Conservation (phyloP, 2,888 invertebrate genomes). For the Minunthozetes semirufus region DNA sequence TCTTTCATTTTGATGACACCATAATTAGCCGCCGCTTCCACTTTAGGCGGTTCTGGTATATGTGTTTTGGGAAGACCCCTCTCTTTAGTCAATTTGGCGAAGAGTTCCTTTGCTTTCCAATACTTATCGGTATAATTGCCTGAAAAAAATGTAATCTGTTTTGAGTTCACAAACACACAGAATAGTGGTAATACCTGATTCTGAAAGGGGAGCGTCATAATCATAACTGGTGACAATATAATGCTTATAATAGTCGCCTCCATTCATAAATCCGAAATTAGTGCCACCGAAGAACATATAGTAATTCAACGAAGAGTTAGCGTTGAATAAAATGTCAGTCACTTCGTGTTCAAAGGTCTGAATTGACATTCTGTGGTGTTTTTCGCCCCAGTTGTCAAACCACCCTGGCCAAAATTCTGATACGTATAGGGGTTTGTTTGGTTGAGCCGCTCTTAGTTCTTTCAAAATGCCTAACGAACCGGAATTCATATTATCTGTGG, state of each 20-base stretch:
- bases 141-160: not conserved
- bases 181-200: slow-evolving; percentile 46
- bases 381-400: slow-evolving; percentile 56
- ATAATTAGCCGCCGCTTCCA: not conserved
- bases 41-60: slow-evolving; percentile 5
- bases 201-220: slow-evolving; percentile 51
- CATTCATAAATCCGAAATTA: not conserved
- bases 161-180: not conserved
- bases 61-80: slow-evolving; percentile 7
- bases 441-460: slow-evolving; percentile 45
- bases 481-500: slow-evolving; percentile 36
- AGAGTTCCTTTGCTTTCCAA: slow-evolving; percentile 24
- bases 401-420: slow-evolving; percentile 59
- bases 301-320: not conserved
- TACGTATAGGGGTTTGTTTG: slow-evolving; percentile 54
- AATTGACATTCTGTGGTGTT: slow-evolving; percentile 40
- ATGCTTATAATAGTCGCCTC: not conserved
- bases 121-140: slow-evolving; percentile 51
- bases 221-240: not conserved
- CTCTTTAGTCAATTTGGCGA: not conserved
- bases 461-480: slow-evolving; percentile 20
- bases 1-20: not conserved
- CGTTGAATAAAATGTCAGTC: not conserved
- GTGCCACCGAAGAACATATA: slow-evolving; percentile 1
- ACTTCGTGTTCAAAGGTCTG: not conserved